phyloP scores from a whole-genome alignment of 2,113 vertebrate genomes.

The Boulengeromyrus knoepffleri region DNA sequence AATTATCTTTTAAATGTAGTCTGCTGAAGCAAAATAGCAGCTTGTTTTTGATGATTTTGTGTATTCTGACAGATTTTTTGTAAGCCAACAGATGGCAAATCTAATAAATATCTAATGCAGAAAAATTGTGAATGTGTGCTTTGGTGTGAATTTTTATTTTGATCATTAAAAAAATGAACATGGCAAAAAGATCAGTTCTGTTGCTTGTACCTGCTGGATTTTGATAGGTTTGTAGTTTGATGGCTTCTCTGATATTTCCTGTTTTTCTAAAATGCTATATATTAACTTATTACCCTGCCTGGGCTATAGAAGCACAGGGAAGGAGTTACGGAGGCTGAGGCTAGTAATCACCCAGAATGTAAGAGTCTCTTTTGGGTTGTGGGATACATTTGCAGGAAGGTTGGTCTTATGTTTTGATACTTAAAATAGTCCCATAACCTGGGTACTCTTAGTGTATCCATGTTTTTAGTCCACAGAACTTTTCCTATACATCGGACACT shows the following conservation, averaged over 20 bases:
- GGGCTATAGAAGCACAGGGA: neutral
- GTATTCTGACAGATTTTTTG: neutral
- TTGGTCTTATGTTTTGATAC: slow-evolving; percentile 61
- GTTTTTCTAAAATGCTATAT: neutral
- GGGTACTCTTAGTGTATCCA: slow-evolving; percentile 59
- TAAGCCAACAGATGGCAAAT: neutral
- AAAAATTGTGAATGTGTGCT: neutral
- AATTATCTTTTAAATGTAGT: neutral
- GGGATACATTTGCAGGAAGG: slow-evolving; percentile 54
- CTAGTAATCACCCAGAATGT: slow-evolving; percentile 41
- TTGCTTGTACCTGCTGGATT: neutral
- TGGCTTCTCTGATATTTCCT: neutral
- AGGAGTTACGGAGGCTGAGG: neutral
- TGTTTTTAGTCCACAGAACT: slow-evolving; percentile 39
- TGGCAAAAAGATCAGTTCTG: neutral
- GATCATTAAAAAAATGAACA: neutral
- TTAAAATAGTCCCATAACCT: slow-evolving; percentile 52
- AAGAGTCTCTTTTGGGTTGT: slow-evolving; percentile 40
- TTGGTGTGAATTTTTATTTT: neutral
- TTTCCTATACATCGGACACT: slow-evolving; percentile 54
- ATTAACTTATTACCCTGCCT: neutral
- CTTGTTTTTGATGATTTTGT: neutral
- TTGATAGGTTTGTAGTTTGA: neutral
- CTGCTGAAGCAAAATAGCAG: neutral
- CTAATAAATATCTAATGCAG: neutral